Percentiles rank a stretch among this genome's conserved stretches.
Evolutionary conservation across 1,140 invertebrate species (phyloP).

Genomic region (Ceratosolen solmsi): DNA sequence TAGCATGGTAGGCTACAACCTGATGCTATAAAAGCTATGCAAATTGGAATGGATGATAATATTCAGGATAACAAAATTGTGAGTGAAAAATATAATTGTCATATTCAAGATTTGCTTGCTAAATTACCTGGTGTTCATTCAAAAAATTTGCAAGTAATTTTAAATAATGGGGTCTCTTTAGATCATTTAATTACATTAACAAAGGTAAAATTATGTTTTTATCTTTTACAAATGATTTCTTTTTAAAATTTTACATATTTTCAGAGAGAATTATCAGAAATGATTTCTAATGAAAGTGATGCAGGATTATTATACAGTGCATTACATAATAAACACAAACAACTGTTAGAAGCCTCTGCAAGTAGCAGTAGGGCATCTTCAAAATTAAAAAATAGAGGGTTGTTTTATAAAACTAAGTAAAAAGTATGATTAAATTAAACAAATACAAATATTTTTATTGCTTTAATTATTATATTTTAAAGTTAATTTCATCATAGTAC

Average conservation of each 20-base stretch:
- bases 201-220: constrained; percentile 67
- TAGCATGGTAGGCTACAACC: constrained; percentile 86
- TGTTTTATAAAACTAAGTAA: constrained; percentile 63
- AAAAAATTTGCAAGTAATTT: constrained; percentile 86
- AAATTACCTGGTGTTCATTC: constrained; percentile 93
- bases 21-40: constrained; percentile 79
- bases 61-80: constrained; percentile 75
- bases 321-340: constrained; percentile 76
- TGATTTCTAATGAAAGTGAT: constrained; percentile 80
- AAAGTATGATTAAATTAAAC: too few relatives aligned
- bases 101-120: constrained; percentile 88
- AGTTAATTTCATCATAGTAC: too few relatives aligned
- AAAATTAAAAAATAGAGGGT: constrained; percentile 62
- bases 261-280: constrained; percentile 78
- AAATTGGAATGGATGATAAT: constrained; percentile 78
- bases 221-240: constrained; percentile 4
- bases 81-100: constrained; percentile 83
- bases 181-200: constrained; percentile 77
- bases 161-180: constrained; percentile 86
- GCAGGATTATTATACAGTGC: constrained; percentile 77
- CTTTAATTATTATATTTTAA: too few relatives aligned
- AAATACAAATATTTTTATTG: too few relatives aligned
- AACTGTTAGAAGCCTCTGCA: constrained; percentile 65
- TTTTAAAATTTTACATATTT: constrained; percentile 53
- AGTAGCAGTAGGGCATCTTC: constrained; percentile 44